A percentile compares a stretch with the other conserved stretches of the same genome.
These are phyloP conservation scores for Ophioderma brevispina DNA, from an alignment of 35 echinoderm and acorn worm species.

Conservation along the genomic window DNA sequence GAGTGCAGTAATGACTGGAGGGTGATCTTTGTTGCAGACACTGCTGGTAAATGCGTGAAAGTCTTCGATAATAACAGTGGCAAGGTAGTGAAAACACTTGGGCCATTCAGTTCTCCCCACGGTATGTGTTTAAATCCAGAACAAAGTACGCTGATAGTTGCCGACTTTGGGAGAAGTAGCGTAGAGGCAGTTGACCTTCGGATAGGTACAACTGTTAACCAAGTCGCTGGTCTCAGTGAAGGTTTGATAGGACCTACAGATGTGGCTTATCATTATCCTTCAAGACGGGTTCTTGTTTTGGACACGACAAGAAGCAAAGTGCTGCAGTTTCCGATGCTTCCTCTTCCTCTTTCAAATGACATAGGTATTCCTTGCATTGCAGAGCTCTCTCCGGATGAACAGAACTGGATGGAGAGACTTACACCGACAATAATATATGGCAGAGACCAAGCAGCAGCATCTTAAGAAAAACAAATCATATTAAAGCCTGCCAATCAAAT, in stretches of 20 bases:
- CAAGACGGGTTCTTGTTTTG: background rate
- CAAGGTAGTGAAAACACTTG: background rate
- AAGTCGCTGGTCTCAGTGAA: background rate
- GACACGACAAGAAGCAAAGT: background rate
- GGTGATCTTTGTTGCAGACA: background rate
- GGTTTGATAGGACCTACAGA: background rate
- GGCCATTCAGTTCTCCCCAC: background rate
- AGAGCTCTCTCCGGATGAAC: too few species aligned
- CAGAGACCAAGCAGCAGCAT: too few species aligned
- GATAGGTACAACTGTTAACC: background rate
- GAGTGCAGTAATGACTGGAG: background rate
- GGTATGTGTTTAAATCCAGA: background rate
- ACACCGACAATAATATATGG: too few species aligned
- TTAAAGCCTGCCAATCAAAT: too few species aligned
- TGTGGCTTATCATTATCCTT: background rate
- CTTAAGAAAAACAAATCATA: too few species aligned
- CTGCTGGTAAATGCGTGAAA: background rate
- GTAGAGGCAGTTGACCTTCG: background rate
- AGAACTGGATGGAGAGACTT: too few species aligned
- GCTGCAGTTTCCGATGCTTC: background rate
- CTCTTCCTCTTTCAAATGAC: too few species aligned
- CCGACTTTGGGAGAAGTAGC: background rate
- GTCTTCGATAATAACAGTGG: background rate
- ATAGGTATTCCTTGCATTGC: too few species aligned
- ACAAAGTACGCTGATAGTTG: background rate